Base-by-base conservation (phyloP, 30 jellyfish, hydroid and myxozoan species). In the Aurelia sp. region DNA sequence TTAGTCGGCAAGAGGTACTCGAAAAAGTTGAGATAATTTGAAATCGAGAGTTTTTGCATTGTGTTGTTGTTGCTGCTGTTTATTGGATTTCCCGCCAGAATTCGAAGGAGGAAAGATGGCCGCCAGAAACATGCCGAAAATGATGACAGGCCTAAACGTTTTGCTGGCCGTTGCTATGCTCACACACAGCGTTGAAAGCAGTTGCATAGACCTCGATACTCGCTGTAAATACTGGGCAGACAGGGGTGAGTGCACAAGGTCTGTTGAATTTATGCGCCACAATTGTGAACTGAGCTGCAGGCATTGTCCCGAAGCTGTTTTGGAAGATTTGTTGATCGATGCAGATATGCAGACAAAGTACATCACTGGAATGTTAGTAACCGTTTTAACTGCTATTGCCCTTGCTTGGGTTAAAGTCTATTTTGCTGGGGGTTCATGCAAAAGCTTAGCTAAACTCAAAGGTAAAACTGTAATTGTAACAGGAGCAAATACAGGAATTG, bases 381-480 rank as follows among this genome's bases (percentile, higher is more conserved):
- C 51, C 22, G 35, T 57, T 12, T 15, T 84, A 18, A 79, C 77
- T 4, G 82, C 81, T 5, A 47, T 84, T n/a, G 16, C 53, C 63
- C 15, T 84, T 13, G 80, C 76, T 0, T 77, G 59, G 30, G 51
- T 84, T 1, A 84, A 71, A 40, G 88, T 81, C 10, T 88, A 88
- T 40, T 88, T 77, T 78, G 96, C 96, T 61, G 96, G 96, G 8
- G 96, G 91, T 10, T 59, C 86, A n/a, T 88, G 96, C 82, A 38
- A 78, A 8, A 88, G 96, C 78, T 67, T 60, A 2, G 86, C 89
- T 13, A 88, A 88, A 51, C 90, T 89, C 17, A 19, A 80, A 22
- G 97, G 92, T 15, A 89, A 90, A 74, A 77, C 89, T 15, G 97
- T 90, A 10, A 82, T 90, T 64, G 92, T 90, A 4, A 90, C 97